A percentile compares a stretch with the other conserved stretches of the same genome.
Evolutionary conservation across 2,888 invertebrate genomes (phyloP).

Genomic region (Hemaris fuciformis): DNA sequence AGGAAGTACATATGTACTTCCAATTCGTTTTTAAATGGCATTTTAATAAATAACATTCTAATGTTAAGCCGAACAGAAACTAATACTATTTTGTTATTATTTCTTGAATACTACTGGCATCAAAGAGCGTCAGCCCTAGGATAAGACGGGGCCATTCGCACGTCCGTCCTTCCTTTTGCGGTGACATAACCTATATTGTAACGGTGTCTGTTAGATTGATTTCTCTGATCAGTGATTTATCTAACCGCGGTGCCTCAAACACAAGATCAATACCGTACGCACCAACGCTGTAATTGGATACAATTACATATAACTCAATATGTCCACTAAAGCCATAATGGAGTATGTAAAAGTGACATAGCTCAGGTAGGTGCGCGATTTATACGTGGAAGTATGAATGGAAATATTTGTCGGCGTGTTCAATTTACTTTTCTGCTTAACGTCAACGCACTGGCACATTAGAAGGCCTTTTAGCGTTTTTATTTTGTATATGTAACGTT

Average conservation of each 20-base stretch:
- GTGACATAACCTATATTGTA: conserved; percentile 68
- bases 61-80: no score
- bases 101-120: background rate
- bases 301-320: conserved; percentile 10
- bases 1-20: no score
- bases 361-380: background rate
- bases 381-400: background rate
- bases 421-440: background rate
- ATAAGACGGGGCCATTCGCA: conserved; percentile 20
- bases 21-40: no score
- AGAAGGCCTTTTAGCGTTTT: background rate
- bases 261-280: conserved; percentile 11
- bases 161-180: conserved; percentile 61
- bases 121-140: background rate
- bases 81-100: no score
- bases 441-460: background rate
- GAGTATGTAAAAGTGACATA: background rate
- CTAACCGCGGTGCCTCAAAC: conserved; percentile 20
- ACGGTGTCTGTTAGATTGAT: conserved; percentile 54
- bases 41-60: no score
- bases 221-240: conserved; percentile 43
- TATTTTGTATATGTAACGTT: background rate
- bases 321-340: background rate
- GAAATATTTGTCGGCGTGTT: background rate
- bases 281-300: conserved; percentile 4